These are phyloP conservation scores for Barypeithes pellucidus DNA, from an alignment of 2,888 invertebrate genomes.

Conservation along the genomic window DNA sequence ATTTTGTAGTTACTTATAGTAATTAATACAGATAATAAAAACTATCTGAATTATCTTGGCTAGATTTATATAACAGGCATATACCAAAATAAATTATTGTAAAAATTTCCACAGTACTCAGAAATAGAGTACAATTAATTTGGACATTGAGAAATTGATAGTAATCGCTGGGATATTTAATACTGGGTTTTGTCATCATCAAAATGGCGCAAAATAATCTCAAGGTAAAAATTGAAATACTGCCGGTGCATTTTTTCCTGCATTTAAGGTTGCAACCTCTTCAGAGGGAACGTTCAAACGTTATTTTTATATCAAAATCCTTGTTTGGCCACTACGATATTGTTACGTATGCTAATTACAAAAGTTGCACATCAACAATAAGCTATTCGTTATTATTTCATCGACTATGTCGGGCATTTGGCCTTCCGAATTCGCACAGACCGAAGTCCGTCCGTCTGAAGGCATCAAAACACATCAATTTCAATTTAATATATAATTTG, in stretches of 20 bases:
- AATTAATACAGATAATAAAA: too few species aligned
- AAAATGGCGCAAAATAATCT: too few species aligned
- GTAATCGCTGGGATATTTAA: neutral
- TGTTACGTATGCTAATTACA: too few species aligned
- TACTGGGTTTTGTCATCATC: neutral
- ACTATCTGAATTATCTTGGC: too few species aligned
- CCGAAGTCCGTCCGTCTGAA: conserved; percentile 12
- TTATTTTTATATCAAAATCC: too few species aligned
- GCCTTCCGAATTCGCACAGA: conserved; percentile 5
- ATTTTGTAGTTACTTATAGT: too few species aligned
- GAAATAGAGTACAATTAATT: neutral
- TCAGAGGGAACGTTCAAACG: too few species aligned
- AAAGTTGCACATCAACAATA: conserved; percentile 17
- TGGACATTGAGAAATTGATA: neutral
- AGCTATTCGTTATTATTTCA: conserved; percentile 6
- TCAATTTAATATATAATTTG: conserved; percentile 22
- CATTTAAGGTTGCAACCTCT: too few species aligned
- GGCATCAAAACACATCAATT: conserved; percentile 26
- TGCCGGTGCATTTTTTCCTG: too few species aligned
- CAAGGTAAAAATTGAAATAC: too few species aligned
- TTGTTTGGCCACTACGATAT: too few species aligned
- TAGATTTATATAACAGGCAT: too few species aligned
- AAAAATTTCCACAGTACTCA: conserved; percentile 6
- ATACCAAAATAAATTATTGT: conserved; percentile 6
- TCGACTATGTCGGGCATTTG: conserved; percentile 12